These are phyloP conservation scores for Pocillopora damicornis DNA, from an alignment of 64 coral and sea anemone genomes.

Conservation along the genomic window DNA sequence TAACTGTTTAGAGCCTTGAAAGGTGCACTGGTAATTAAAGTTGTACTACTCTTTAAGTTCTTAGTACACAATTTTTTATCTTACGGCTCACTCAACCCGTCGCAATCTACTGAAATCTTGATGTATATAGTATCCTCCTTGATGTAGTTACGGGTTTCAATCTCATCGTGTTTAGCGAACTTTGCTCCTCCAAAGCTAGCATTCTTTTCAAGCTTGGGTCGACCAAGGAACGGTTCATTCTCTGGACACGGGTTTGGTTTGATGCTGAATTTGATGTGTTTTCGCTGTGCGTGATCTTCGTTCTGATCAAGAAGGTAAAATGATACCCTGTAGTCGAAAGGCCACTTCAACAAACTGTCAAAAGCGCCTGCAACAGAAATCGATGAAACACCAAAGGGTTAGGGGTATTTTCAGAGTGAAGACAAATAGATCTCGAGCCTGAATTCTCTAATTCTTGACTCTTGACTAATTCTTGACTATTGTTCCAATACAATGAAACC, in stretches of 20 bases:
- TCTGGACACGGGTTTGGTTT: conserved; percentile 90
- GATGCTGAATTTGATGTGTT: conserved; percentile 97
- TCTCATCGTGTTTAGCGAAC: conserved; percentile 95
- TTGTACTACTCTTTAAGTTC: neutral
- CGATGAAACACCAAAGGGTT: too few species aligned
- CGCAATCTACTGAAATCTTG: conserved; percentile 85
- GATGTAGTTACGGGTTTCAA: conserved; percentile 82
- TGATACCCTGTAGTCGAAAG: conserved; percentile 92
- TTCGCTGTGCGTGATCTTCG: conserved; percentile 64
- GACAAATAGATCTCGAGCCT: too few species aligned
- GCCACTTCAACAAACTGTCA: conserved; percentile 96
- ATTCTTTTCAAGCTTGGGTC: conserved; percentile 92
- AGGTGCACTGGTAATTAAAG: neutral
- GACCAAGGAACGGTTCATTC: conserved; percentile 91
- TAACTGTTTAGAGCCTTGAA: neutral
- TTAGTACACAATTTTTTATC: neutral
- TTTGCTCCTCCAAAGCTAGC: conserved; percentile 99
- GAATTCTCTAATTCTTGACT: too few species aligned
- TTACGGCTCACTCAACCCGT: conserved; percentile 89
- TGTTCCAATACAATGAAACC: too few species aligned
- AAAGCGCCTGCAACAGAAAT: conserved; percentile 70
- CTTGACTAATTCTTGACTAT: too few species aligned
- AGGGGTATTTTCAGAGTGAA: too few species aligned
- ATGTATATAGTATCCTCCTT: conserved; percentile 92
- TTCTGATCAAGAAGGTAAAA: conserved; percentile 86